Evolutionary conservation across 1,140 invertebrate genomes (phyloP).

Genomic region (Pollicipes pollicipes): DNA sequence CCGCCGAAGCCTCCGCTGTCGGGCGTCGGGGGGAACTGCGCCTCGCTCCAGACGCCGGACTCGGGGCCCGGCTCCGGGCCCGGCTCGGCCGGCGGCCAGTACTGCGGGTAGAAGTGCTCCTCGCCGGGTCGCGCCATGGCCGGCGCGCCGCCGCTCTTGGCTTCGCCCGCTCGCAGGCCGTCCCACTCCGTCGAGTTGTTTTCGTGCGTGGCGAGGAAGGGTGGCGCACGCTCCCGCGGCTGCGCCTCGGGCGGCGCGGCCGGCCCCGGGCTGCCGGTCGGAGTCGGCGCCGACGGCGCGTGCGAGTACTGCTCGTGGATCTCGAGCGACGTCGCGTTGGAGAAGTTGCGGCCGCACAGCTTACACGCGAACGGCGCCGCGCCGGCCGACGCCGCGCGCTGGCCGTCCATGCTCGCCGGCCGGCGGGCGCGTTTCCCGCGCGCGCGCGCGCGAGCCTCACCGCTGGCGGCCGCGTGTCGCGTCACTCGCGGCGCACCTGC

Average conservation of each 20-base stretch:
- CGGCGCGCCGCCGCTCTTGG: not conserved
- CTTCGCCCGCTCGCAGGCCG: not conserved
- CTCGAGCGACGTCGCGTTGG: not conserved
- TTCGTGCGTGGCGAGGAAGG: too few species aligned
- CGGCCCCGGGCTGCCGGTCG: not conserved
- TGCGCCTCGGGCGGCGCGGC: not conserved
- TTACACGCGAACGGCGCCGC: not conserved
- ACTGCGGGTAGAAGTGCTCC: not conserved
- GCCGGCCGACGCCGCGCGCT: not conserved
- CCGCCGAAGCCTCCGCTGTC: not conserved
- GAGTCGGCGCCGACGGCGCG: not conserved
- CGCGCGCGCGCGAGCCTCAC: not conserved
- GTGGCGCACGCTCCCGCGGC: too few species aligned
- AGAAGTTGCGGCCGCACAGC: not conserved
- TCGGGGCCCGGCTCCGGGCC: not conserved
- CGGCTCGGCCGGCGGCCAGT: not conserved
- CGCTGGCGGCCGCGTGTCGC: not conserved
- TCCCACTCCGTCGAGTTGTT: not conserved
- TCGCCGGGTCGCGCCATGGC: not conserved
- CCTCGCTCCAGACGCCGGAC: not conserved
- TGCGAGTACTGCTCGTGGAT: not conserved
- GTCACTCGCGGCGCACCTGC: not conserved
- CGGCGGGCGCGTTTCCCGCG: not conserved
- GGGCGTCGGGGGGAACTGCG: not conserved
- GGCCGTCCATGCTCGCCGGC: not conserved